Evolutionary conservation across 2,113 vertebrate species (phyloP), one percentile per base, ranked within the genome.

Genomic region (Microcebus tavaratra): DNA sequence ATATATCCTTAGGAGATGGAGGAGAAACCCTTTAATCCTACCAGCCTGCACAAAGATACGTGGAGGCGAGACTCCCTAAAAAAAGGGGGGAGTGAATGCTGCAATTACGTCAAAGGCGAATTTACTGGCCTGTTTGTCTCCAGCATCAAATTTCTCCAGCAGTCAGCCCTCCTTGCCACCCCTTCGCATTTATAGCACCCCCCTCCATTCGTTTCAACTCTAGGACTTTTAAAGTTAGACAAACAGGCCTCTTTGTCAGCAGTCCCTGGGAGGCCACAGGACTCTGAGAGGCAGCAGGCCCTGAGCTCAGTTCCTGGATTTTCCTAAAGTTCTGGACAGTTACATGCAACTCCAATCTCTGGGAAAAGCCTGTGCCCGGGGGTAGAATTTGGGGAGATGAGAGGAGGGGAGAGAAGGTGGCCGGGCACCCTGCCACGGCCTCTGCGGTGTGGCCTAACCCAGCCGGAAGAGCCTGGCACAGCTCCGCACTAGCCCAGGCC

Each of bases 211-310:
- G 96, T 97, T 98, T 98, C 94, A 96, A 92, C 83, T 89, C 89
- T 80, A 53, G 70, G 86, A 98, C 88, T 97, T 97, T 91, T 96
- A 97, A 96, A 97, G 90, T 96, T 96, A 96, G 96, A 97, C 97
- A 98, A 98, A 98, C 94, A 96, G 93, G 93, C 93, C 95, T 82
- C 96, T 97, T 97, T 97, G 97, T 98, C 95, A 92, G 84, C 96
- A 94, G 88, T 95, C 94, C 65, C 1, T 0, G 3, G 96, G 93
- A 96, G 84, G 94, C 93, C 45, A 18, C 27, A 45, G 87, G 96
- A 91, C 78, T 96, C 50, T 1, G 1, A 76, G 79, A 84, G 70
- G 68, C 95, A 42, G 84, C 92, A 53, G 68, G 80, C 79, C 76
- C 55, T 14, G 1, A 55, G 42, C 65, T 96, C 0, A n/a, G 83